Conservation (phyloP, 2,888 invertebrate genomes). For the Galerucella nymphaeae region DNA sequence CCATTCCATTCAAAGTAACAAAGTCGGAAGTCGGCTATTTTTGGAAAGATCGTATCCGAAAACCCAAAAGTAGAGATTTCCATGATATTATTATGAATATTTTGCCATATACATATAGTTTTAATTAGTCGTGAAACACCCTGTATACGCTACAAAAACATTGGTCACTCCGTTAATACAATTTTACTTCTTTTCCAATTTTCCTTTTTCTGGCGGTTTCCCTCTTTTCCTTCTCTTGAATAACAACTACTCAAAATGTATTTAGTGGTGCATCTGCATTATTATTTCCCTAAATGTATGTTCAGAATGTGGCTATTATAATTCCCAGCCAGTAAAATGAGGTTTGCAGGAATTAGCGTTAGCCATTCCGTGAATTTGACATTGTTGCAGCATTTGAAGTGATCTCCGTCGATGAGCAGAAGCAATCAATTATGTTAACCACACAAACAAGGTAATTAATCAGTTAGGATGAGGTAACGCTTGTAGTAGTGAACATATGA, state of each 20-base stretch:
- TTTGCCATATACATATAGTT: too few relatives aligned
- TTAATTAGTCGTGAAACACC: too few relatives aligned
- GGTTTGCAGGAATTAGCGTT: conserved; percentile 23
- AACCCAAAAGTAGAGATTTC: too few relatives aligned
- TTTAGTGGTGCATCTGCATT: conserved; percentile 11
- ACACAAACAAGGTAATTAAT: conserved; percentile 27
- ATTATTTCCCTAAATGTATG: conserved; percentile 19
- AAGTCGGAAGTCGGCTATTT: too few relatives aligned
- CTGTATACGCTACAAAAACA: not conserved
- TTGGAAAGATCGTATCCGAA: too few relatives aligned
- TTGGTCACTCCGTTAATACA: not conserved
- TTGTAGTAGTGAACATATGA: not conserved
- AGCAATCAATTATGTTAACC: conserved; percentile 24
- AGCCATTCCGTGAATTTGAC: conserved; percentile 26
- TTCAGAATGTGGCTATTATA: conserved; percentile 11
- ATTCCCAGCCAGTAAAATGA: conserved; percentile 21
- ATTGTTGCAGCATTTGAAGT: conserved; percentile 23
- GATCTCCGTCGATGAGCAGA: conserved; percentile 25
- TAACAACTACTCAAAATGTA: conserved; percentile 7
- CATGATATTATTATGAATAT: too few relatives aligned
- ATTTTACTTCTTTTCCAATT: not conserved
- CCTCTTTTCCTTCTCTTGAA: not conserved
- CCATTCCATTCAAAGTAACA: too few relatives aligned
- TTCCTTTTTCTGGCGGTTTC: not conserved
- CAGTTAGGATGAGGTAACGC: not conserved